These are phyloP conservation scores for Epinephelus cyanopodus DNA, from an alignment of 2,113 vertebrate species.

Conservation along the genomic window DNA sequence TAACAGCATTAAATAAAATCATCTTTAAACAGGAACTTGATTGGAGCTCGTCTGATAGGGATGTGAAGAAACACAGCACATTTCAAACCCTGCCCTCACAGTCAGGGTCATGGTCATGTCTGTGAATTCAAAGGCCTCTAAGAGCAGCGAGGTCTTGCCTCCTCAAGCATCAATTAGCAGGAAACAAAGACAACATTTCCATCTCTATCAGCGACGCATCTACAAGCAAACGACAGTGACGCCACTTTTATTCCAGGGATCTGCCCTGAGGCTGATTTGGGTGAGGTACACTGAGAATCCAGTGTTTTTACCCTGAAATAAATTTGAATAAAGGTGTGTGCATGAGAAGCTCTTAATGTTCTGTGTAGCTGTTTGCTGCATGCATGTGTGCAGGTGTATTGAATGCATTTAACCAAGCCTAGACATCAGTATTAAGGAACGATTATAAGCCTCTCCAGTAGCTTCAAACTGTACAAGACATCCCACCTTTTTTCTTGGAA, in stretches of 20 bases:
- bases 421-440: background rate
- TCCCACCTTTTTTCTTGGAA: conserved; percentile 37
- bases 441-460: background rate
- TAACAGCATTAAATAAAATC: no score
- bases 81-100: background rate
- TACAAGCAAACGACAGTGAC: background rate
- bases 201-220: background rate
- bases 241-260: background rate
- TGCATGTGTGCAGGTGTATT: background rate
- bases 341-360: background rate
- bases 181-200: conserved; percentile 24
- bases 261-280: background rate
- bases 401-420: background rate
- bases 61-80: background rate
- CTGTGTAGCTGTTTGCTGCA: background rate
- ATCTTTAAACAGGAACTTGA: background rate
- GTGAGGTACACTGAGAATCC: background rate
- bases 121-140: background rate
- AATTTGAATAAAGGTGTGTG: background rate
- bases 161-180: conserved; percentile 1
- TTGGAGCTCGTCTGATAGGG: no score
- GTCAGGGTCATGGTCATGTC: background rate
- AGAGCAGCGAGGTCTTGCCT: background rate
- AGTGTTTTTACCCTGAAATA: background rate
- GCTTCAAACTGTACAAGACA: background rate